phyloP scores from a whole-genome alignment of 2,888 invertebrate genomes.

The Mystacides longicornis region DNA sequence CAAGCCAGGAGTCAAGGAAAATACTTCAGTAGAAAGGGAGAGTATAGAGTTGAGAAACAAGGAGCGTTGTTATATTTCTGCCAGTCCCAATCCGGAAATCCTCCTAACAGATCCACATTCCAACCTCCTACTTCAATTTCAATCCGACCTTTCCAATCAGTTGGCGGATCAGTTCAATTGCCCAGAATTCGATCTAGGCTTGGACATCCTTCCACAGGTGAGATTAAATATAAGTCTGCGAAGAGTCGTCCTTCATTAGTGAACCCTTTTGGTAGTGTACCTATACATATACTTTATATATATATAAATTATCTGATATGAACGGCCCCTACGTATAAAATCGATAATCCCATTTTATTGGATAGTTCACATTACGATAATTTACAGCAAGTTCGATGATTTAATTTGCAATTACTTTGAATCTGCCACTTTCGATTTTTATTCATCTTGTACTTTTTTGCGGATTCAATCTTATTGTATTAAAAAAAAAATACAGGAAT shows the following conservation, averaged over 20 bases:
- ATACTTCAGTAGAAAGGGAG: background rate
- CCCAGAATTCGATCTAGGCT: constrained; percentile 23
- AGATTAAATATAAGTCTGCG: constrained; percentile 12
- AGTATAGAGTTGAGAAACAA: background rate
- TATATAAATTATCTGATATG: no score
- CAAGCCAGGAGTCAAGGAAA: constrained; percentile 13
- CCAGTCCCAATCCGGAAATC: background rate
- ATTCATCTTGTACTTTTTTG: no score
- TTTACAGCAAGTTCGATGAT: no score
- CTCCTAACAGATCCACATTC: constrained; percentile 5
- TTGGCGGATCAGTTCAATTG: constrained; percentile 22
- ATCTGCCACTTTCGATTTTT: no score
- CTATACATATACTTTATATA: no score
- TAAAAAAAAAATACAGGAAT: no score
- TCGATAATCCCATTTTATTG: no score
- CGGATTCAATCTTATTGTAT: no score
- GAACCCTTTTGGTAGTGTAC: background rate
- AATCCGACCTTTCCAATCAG: constrained; percentile 20
- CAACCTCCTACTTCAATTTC: constrained; percentile 16
- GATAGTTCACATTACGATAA: no score
- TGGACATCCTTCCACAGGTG: constrained; percentile 22
- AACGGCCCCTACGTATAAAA: no score
- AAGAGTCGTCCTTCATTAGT: constrained; percentile 4
- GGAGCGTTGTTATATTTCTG: constrained; percentile 1
- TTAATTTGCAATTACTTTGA: no score